A percentile compares a stretch with the other conserved stretches of the same genome.
Conservation (phyloP, 2,113 vertebrate species). For the Hemibagrus wyckioides region DNA sequence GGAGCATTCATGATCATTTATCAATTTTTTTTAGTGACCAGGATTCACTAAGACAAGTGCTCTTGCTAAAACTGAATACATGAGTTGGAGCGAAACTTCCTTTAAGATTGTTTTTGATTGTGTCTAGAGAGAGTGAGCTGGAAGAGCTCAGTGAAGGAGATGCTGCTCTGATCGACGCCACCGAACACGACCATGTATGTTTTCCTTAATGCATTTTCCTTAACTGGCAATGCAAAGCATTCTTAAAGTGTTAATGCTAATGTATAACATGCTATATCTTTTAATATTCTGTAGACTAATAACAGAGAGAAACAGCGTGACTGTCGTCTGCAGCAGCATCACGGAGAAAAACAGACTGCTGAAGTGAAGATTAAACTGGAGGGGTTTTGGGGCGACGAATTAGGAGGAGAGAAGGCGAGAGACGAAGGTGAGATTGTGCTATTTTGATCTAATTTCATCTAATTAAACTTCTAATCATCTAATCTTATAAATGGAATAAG, state of each 20-base stretch:
- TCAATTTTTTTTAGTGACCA: background rate
- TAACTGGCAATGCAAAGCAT: background rate
- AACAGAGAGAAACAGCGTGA: background rate
- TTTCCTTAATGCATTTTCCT: background rate
- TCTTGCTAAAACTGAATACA: background rate
- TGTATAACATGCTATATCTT: background rate
- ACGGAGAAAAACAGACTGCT: background rate
- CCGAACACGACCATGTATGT: constrained; percentile 29
- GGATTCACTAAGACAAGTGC: background rate
- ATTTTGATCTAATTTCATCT: background rate
- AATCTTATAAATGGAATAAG: background rate
- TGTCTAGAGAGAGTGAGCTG: constrained; percentile 30
- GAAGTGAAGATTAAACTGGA: constrained; percentile 66
- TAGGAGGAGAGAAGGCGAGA: background rate
- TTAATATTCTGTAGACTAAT: background rate
- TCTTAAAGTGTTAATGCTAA: background rate
- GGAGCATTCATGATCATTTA: background rate
- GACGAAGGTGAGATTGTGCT: background rate
- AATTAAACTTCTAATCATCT: background rate
- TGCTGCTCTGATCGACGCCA: background rate
- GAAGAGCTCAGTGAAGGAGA: background rate
- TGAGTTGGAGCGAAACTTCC: background rate
- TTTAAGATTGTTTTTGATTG: background rate
- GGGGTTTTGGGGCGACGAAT: background rate
- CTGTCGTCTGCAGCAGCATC: constrained; percentile 13